Percentiles rank a stretch among this genome's conserved stretches.
Evolutionary conservation across 2,888 invertebrate genomes (phyloP).

Genomic region (Schrankia costaestrigalis): DNA sequence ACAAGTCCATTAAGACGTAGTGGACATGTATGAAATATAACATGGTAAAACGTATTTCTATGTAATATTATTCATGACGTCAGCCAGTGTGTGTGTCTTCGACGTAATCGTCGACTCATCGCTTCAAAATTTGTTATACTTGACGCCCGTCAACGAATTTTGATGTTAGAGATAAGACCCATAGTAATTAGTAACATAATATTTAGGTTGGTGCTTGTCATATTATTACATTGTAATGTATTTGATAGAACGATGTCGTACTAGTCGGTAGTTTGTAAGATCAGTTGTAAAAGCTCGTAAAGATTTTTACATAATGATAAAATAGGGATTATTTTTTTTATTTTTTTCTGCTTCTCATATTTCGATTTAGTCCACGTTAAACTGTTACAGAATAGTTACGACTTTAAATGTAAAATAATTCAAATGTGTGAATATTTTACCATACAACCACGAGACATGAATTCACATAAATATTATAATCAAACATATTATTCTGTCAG

Average conservation of each 20-base stretch:
- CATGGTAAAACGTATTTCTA: constrained; percentile 42
- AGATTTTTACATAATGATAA: constrained; percentile 1
- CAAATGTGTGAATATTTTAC: too few species aligned
- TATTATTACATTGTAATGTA: constrained; percentile 10
- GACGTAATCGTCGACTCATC: constrained; percentile 50
- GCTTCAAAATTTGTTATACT: constrained; percentile 57
- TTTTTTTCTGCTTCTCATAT: too few species aligned
- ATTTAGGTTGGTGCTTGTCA: constrained; percentile 19
- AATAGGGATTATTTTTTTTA: background rate
- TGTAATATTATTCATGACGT: constrained; percentile 45
- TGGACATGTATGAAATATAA: constrained; percentile 52
- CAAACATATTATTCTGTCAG: too few species aligned
- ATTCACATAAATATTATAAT: too few species aligned
- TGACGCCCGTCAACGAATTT: constrained; percentile 51
- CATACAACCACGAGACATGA: too few species aligned
- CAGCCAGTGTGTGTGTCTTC: constrained; percentile 36
- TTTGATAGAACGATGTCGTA: constrained; percentile 13
- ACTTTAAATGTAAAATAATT: too few species aligned
- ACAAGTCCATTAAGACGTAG: constrained; percentile 72
- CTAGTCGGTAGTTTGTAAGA: background rate
- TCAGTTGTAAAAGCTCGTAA: constrained; percentile 3
- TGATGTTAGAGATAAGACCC: constrained; percentile 47
- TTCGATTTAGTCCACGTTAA: too few species aligned
- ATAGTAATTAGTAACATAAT: constrained; percentile 33
- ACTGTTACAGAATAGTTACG: too few species aligned